These are phyloP conservation scores for Ophion ventricosus DNA, from an alignment of 2,888 invertebrate genomes.

Conservation along the genomic window DNA sequence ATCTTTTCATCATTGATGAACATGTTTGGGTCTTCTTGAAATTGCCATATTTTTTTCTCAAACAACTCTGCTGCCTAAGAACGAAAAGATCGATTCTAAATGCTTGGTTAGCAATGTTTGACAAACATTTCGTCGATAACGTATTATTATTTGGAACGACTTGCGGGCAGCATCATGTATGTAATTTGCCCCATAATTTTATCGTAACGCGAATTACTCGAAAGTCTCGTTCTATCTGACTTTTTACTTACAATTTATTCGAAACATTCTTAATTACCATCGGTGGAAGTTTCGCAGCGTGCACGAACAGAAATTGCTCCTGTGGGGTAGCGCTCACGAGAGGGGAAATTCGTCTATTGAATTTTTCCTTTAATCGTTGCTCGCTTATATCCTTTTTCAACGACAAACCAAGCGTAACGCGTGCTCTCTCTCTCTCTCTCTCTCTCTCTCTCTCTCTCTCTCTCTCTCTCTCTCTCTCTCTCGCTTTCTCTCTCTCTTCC, in stretches of 20 bases:
- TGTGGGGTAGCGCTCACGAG: background rate
- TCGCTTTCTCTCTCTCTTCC: background rate
- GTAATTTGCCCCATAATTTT: background rate
- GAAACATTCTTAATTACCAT: background rate
- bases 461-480: slow-evolving; percentile 3
- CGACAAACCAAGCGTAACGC: slow-evolving; percentile 21
- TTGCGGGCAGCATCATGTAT: too few relatives aligned
- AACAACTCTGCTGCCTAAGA: too few relatives aligned
- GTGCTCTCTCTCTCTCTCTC: background rate
- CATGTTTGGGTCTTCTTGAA: too few relatives aligned
- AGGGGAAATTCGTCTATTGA: slow-evolving; percentile 33
- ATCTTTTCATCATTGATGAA: too few relatives aligned
- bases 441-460: background rate
- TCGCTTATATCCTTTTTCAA: slow-evolving; percentile 44
- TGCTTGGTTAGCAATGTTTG: too few relatives aligned
- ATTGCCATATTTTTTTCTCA: too few relatives aligned
- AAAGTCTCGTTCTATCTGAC: slow-evolving; percentile 24
- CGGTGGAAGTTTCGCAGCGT: background rate
- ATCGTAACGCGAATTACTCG: background rate
- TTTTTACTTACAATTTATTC: background rate
- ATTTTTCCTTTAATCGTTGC: slow-evolving; percentile 50
- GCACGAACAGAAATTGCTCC: background rate
- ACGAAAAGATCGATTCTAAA: too few relatives aligned
- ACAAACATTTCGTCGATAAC: too few relatives aligned
- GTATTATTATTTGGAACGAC: too few relatives aligned